phyloP scores from a whole-genome alignment of 2,797 vertebrate genomes.

The Mustela erminea region DNA sequence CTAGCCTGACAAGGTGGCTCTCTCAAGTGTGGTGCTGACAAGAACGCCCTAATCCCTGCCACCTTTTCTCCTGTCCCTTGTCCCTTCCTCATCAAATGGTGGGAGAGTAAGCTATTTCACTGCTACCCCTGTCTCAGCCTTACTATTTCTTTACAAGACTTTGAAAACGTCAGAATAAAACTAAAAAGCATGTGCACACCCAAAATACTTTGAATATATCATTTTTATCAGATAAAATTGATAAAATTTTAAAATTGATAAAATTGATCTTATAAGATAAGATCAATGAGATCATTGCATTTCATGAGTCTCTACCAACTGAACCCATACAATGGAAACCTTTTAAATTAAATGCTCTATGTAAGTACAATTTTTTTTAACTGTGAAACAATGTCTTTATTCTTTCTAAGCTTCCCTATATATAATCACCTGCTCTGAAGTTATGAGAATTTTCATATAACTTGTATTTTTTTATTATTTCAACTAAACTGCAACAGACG shows the following conservation, averaged over 20 bases:
- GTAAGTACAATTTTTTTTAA: not conserved
- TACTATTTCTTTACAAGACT: not conserved
- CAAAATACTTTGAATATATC: not conserved
- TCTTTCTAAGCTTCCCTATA: not conserved
- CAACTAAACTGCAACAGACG: not conserved
- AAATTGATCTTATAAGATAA: not conserved
- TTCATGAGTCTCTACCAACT: not conserved
- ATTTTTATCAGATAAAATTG: not conserved
- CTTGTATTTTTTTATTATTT: not conserved
- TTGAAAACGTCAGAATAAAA: not conserved
- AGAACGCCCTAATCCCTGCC: not conserved
- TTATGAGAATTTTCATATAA: not conserved
- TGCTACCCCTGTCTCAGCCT: not conserved
- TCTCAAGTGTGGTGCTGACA: not conserved
- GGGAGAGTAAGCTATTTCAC: not conserved
- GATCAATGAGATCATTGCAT: not conserved
- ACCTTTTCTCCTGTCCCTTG: not conserved
- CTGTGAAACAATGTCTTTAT: not conserved
- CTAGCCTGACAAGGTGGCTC: not conserved
- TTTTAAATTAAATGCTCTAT: not conserved
- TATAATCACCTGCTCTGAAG: not conserved
- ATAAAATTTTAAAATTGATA: too few species aligned
- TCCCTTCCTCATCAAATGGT: not conserved
- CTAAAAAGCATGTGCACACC: not conserved
- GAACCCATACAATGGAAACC: not conserved